A percentile compares a stretch with the other conserved stretches of the same genome.
Conservation (phyloP, 2,888 invertebrate genomes). For the Eupeodes luniger region DNA sequence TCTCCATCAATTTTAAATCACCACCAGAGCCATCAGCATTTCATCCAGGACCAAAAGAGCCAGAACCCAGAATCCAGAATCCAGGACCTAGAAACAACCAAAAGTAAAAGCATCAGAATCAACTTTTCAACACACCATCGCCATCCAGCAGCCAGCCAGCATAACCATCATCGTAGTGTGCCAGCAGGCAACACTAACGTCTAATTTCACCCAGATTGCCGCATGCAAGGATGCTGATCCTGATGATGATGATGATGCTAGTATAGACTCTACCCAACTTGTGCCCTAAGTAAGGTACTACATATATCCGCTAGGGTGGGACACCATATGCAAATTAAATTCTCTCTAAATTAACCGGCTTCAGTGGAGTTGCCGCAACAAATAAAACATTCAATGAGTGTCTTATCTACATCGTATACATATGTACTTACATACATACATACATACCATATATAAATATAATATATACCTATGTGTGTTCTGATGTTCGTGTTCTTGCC, state of each 20-base stretch:
- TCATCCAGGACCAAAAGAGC: not conserved
- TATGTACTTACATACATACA: not conserved
- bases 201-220: conserved; percentile 69
- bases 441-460: not conserved
- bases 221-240: conserved; percentile 22
- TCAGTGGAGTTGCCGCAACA: conserved; percentile 48
- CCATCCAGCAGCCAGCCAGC: not conserved
- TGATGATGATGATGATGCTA: conserved; percentile 35
- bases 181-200: conserved; percentile 44
- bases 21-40: conserved; percentile 48
- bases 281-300: conserved; percentile 61
- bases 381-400: conserved; percentile 71
- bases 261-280: conserved; percentile 53
- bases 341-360: conserved; percentile 71
- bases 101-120: conserved; percentile 20
- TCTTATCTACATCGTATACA: conserved; percentile 70
- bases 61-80: conserved; percentile 47
- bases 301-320: conserved; percentile 34
- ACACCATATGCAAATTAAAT: conserved; percentile 75
- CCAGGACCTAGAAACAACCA: conserved; percentile 55
- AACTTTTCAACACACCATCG: conserved; percentile 38
- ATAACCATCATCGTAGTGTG: not conserved
- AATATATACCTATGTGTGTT: conserved; percentile 29
- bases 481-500: conserved; percentile 69
- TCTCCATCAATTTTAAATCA: conserved; percentile 75